Evolutionary conservation across 2,113 vertebrate genomes (phyloP), one percentile per base, ranked within the genome.

Genomic region (Beaufortia kweichowensis): DNA sequence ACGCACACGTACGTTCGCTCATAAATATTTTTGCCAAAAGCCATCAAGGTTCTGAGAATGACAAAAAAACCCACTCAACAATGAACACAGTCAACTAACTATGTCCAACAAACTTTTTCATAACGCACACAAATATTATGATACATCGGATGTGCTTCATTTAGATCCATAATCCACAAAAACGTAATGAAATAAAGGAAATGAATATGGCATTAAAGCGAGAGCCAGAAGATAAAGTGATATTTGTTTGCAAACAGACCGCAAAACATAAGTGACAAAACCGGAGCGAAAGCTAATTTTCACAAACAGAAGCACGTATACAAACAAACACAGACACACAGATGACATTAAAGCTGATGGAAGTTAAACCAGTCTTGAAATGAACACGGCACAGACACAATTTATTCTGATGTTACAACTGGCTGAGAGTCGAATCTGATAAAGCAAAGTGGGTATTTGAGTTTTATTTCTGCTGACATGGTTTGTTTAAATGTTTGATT

Each of bases 331-430:
- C 10, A 15, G 64, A 74, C 28, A n/a, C 35, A 15, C n/a, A 48
- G 48, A 53, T 23, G 4, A 39, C 48, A 77, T 63, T 75, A 56
- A 33, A 64, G 41, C 28, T 15, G 29, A 65, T 70, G 9, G 12
- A 77, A 78, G 74, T 33, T 39, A 41, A 72, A 72, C 33, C 69
- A 56, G 69, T 72, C 69, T 72, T 59, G 53, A 41, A 63, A 77
- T 75, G 75, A 60, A 63, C 72, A 74, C 41, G 75, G 17, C 31
- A 35, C 29, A 56, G 67, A 19, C 0, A 31, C 68, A 70, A 56
- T 70, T 70, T 12, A 57, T 70, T 70, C 31, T 1, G 31, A 39
- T 7, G 39, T 72, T 28, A 59, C 2, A 15, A n/a, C 33, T 72
- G 8, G 35, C 15, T 43, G 4, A 43, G 39, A 72, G 55, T 72